Conservation (phyloP, 2,888 invertebrate genomes). For the Aricia artaxerxes region DNA sequence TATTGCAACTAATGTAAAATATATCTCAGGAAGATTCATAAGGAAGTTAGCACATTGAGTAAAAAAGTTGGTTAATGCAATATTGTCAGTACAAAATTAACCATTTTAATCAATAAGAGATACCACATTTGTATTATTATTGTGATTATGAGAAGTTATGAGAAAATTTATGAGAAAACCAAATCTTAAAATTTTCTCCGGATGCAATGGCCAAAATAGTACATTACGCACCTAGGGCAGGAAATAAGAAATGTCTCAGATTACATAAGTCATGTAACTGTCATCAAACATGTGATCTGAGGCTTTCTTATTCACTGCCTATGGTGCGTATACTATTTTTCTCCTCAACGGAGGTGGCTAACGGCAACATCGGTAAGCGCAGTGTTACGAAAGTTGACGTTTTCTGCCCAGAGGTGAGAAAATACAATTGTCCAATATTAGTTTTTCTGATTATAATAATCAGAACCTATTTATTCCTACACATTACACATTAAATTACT, state of each 20-base stretch:
- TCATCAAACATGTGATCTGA: no score
- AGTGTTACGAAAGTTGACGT: no score
- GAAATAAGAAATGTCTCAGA: no score
- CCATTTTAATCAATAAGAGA: constrained; percentile 1
- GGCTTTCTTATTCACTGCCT: no score
- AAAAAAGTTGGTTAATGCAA: not conserved
- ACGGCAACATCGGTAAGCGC: no score
- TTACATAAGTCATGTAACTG: no score
- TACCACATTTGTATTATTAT: not conserved
- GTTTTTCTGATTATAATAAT: not conserved
- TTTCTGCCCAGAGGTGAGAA: not conserved
- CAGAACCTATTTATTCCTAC: not conserved
- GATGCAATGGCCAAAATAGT: not conserved
- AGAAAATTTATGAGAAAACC: not conserved
- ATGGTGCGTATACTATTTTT: no score
- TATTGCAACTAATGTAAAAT: no score
- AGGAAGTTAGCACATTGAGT: not conserved
- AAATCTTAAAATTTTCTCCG: not conserved
- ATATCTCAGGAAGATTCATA: no score
- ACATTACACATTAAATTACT: constrained; percentile 1
- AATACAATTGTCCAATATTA: not conserved
- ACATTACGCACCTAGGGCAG: no score
- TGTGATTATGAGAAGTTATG: no score
- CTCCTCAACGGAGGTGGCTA: no score
- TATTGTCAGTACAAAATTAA: not conserved